These are phyloP conservation scores for Rhea pennata DNA, from an alignment of 2,113 vertebrate species.

Conservation along the genomic window DNA sequence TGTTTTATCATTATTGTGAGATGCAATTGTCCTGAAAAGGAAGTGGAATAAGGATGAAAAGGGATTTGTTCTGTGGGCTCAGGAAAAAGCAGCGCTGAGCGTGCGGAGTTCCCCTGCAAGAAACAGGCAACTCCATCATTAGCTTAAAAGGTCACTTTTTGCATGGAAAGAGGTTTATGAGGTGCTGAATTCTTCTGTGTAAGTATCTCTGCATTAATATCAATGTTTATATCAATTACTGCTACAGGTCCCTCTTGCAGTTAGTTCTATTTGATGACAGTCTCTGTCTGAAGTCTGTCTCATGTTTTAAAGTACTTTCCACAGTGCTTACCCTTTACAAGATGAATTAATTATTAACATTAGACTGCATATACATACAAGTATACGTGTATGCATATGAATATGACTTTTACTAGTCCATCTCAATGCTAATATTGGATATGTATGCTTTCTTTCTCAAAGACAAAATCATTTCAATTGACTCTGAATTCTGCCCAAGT, in stretches of 20 bases:
- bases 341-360: constrained; percentile 14
- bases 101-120: neutral
- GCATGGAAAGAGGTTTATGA: constrained; percentile 56
- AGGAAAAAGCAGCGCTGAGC: neutral
- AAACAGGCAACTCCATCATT: neutral
- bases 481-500: neutral
- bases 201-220: constrained; percentile 50
- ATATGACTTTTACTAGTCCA: neutral
- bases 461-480: neutral
- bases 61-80: neutral
- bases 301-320: constrained; percentile 44
- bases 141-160: constrained; percentile 60
- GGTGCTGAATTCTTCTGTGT: constrained; percentile 21
- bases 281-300: neutral
- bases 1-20: neutral
- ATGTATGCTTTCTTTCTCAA: constrained; percentile 30
- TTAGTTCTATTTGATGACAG: constrained; percentile 50
- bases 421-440: neutral
- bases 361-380: neutral
- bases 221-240: constrained; percentile 59
- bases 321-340: constrained; percentile 51
- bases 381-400: neutral
- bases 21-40: neutral
- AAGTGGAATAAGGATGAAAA: neutral
- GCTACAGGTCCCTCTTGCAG: neutral